These are phyloP conservation scores for Phaenicophaeus curvirostris DNA, from an alignment of 2,797 vertebrate genomes.

Conservation along the genomic window DNA sequence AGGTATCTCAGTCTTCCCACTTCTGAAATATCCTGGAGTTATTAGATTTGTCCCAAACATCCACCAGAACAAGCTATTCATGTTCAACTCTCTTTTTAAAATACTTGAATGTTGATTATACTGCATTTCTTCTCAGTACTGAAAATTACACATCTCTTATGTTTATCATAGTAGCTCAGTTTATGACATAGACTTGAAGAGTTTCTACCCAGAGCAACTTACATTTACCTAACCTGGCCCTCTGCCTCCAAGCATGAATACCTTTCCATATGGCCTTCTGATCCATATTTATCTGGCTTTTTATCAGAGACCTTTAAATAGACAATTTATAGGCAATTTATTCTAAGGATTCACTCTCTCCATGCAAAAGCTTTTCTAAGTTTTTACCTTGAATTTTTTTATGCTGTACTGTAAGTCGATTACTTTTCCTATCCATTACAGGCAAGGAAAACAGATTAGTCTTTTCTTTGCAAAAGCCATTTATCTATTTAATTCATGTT, in stretches of 20 bases:
- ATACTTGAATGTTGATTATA: background rate
- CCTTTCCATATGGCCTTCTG: background rate
- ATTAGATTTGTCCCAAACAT: background rate
- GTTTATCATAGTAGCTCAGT: background rate
- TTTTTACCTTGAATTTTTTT: background rate
- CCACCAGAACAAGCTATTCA: background rate
- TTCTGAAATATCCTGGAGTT: background rate
- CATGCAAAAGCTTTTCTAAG: background rate
- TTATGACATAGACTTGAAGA: background rate
- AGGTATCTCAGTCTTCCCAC: background rate
- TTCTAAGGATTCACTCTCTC: background rate
- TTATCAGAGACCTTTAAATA: conserved; percentile 11
- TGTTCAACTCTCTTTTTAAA: background rate
- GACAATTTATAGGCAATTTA: background rate
- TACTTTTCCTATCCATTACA: background rate
- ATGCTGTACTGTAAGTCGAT: background rate
- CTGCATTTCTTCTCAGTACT: background rate
- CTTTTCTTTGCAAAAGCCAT: background rate
- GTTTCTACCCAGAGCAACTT: background rate
- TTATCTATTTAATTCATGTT: background rate
- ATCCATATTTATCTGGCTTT: conserved; percentile 17
- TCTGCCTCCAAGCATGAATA: background rate
- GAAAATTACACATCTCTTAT: background rate
- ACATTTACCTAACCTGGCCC: background rate
- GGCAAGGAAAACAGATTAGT: background rate